Evolutionary conservation across 2,113 vertebrate species (phyloP).

Genomic region (Nothocercus julius): DNA sequence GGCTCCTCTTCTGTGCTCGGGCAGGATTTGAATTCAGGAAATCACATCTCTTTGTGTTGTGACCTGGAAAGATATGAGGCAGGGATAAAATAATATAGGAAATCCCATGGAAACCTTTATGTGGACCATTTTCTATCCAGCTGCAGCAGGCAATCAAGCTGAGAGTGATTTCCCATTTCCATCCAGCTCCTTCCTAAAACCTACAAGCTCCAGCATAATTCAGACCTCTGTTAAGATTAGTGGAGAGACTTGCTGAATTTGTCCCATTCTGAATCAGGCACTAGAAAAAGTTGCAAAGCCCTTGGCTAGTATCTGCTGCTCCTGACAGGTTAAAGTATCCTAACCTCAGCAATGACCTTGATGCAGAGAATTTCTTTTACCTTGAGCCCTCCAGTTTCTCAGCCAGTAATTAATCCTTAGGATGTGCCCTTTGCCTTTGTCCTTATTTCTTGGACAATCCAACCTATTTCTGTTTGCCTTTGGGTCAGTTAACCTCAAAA

Average conservation of each 20-base stretch:
- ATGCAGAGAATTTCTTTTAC: neutral
- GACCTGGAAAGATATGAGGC: neutral
- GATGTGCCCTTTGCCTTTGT: conserved; percentile 40
- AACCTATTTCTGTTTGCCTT: conserved; percentile 24
- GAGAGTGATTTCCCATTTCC: neutral
- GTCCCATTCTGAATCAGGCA: neutral
- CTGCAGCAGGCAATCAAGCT: neutral
- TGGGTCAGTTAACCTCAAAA: neutral
- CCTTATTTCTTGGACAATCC: conserved; percentile 17
- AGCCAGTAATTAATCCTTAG: neutral
- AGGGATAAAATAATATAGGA: neutral
- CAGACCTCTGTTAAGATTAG: neutral
- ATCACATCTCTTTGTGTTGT: neutral
- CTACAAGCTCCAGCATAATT: neutral
- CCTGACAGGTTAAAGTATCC: neutral
- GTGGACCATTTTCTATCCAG: neutral
- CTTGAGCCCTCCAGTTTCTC: conserved; percentile 6
- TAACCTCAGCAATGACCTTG: neutral
- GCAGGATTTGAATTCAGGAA: neutral
- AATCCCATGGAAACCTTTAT: neutral
- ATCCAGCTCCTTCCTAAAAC: neutral
- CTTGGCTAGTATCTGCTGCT: neutral
- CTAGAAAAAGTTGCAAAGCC: neutral
- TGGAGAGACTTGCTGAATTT: neutral
- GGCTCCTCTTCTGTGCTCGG: neutral